Evolutionary conservation across 2,888 invertebrate species (phyloP).

Genomic region (Dryobotodes eremita): DNA sequence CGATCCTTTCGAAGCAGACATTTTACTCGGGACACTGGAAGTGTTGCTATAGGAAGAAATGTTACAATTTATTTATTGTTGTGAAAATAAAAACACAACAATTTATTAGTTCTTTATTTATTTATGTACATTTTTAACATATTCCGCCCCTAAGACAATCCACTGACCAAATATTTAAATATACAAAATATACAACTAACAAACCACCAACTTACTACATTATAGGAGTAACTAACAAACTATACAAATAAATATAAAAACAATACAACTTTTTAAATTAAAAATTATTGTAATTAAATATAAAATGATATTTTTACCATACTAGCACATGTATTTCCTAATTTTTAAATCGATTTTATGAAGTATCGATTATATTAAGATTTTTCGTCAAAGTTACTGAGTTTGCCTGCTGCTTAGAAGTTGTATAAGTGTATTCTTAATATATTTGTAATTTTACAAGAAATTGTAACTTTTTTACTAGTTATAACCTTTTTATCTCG

Average conservation of each 20-base stretch:
- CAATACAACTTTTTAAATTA: background rate
- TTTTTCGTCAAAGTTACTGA: background rate
- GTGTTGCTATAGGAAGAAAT: conserved; percentile 70
- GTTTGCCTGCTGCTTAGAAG: background rate
- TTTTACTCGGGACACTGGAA: conserved; percentile 82
- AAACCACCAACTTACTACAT: background rate
- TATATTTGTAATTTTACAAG: background rate
- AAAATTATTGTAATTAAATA: background rate
- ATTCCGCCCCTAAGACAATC: background rate
- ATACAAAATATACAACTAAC: background rate
- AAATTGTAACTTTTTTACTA: background rate
- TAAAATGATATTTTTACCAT: background rate
- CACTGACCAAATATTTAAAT: too few species aligned
- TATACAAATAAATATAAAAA: background rate
- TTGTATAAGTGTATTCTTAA: background rate
- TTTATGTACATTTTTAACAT: background rate
- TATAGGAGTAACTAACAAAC: background rate
- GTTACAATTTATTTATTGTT: conserved; percentile 3
- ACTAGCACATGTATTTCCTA: too few species aligned
- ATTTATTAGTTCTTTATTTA: background rate
- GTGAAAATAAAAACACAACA: background rate
- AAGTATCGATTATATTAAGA: background rate
- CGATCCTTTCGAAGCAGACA: conserved; percentile 87
- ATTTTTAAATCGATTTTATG: background rate
- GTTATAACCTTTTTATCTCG: conserved; percentile 15